Evolutionary conservation across 2,797 vertebrate genomes (phyloP).

Genomic region (Sebastiscus albofasciatus): DNA sequence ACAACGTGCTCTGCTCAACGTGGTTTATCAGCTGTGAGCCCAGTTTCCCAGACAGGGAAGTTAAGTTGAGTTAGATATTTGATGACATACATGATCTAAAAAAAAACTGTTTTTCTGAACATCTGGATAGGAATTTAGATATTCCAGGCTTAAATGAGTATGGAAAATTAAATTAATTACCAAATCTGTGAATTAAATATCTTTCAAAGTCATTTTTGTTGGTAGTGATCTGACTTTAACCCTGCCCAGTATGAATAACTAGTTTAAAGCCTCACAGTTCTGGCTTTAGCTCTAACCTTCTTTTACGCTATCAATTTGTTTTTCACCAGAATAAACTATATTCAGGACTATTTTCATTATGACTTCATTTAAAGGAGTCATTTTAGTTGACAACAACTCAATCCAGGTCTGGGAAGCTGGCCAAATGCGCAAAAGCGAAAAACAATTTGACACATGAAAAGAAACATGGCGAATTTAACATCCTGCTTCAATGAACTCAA

Average conservation of each 20-base stretch:
- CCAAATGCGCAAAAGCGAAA: not conserved
- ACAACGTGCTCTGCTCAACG: slow-evolving; percentile 10
- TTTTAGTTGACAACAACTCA: not conserved
- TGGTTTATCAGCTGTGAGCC: slow-evolving; percentile 2
- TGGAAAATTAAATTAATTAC: not conserved
- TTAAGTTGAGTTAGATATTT: not conserved
- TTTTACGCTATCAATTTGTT: not conserved
- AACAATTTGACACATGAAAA: slow-evolving; percentile 34
- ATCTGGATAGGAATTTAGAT: not conserved
- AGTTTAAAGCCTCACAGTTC: not conserved
- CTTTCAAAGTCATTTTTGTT: not conserved
- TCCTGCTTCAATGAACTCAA: slow-evolving; percentile 25
- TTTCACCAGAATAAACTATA: not conserved
- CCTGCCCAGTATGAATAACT: not conserved
- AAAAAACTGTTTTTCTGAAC: not conserved
- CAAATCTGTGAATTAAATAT: not conserved
- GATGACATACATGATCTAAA: not conserved
- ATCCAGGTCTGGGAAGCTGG: slow-evolving; percentile 21
- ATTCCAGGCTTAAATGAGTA: not conserved
- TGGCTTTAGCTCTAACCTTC: not conserved
- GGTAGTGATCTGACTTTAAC: not conserved
- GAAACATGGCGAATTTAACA: slow-evolving; percentile 20
- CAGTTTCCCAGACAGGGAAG: slow-evolving; percentile 23
- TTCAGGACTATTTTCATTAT: not conserved
- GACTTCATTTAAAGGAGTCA: not conserved